Percentiles rank a stretch among this genome's conserved stretches.
Evolutionary conservation across 2,797 vertebrate species (phyloP).

Genomic region (Synanceia verrucosa): DNA sequence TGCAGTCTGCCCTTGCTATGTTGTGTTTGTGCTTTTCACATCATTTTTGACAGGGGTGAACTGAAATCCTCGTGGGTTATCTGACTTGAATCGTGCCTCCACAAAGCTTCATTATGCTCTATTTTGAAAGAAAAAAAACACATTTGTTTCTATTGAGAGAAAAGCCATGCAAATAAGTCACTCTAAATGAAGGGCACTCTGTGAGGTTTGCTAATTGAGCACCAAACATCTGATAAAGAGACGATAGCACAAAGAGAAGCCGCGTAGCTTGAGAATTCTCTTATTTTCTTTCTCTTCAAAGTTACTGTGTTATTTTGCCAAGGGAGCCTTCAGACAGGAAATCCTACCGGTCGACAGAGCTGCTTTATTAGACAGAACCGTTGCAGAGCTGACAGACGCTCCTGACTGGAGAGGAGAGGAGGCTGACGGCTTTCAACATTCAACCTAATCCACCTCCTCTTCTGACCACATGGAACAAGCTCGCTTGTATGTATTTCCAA

Average conservation of each 20-base stretch:
- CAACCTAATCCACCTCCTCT: slow-evolving; percentile 14
- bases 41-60: slow-evolving; percentile 60
- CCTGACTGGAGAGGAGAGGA: slow-evolving; percentile 58
- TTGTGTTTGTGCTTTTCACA: slow-evolving; percentile 53
- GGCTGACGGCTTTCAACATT: slow-evolving; percentile 47
- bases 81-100: slow-evolving; percentile 55
- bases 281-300: slow-evolving; percentile 59
- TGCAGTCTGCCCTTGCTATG: slow-evolving; percentile 31
- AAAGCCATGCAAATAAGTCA: slow-evolving; percentile 68
- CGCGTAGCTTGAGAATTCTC: slow-evolving; percentile 37
- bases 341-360: slow-evolving; percentile 40
- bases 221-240: slow-evolving; percentile 70
- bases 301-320: slow-evolving; percentile 50
- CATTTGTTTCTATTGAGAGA: slow-evolving; percentile 75
- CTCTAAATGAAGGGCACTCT: slow-evolving; percentile 74
- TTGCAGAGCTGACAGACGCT: slow-evolving; percentile 66
- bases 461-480: slow-evolving; percentile 45
- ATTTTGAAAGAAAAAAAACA: slow-evolving; percentile 56
- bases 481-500: slow-evolving; percentile 16
- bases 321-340: slow-evolving; percentile 64
- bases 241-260: slow-evolving; percentile 55
- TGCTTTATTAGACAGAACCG: slow-evolving; percentile 67
- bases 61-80: slow-evolving; percentile 72
- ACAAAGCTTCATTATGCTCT: slow-evolving; percentile 72
- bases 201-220: slow-evolving; percentile 68